Evolutionary conservation across 2,797 vertebrate species (phyloP).

Genomic region (Acipenser ruthenus): DNA sequence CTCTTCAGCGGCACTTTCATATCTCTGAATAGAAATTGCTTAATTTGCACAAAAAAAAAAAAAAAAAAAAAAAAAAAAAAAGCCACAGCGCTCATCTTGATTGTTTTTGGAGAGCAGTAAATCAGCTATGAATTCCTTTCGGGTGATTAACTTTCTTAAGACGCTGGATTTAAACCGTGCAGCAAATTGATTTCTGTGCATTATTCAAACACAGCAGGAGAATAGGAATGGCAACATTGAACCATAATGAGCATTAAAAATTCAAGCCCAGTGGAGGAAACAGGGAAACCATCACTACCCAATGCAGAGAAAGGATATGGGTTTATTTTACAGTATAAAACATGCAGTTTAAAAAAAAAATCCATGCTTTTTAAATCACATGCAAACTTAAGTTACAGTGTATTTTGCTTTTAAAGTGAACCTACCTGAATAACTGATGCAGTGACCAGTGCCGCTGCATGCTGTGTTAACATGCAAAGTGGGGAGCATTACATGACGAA

Average conservation of each 20-base stretch:
- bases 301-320: too few species aligned
- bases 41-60: too few species aligned
- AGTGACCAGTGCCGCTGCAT: not conserved
- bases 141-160: not conserved
- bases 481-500: not conserved
- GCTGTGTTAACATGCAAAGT: not conserved
- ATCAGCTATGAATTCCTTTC: not conserved
- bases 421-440: not conserved
- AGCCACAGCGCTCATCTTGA: not conserved
- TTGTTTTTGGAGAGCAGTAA: not conserved
- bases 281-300: not conserved
- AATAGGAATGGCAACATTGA: not conserved
- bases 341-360: too few species aligned
- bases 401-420: not conserved
- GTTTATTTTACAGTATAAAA: too few species aligned
- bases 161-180: not conserved
- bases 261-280: not conserved
- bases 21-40: too few species aligned
- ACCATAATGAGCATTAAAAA: not conserved
- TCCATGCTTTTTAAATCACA: too few species aligned
- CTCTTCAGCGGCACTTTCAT: too few species aligned
- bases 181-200: not conserved
- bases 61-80: too few species aligned
- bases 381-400: not conserved
- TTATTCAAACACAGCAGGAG: not conserved